Evolutionary conservation across 2,888 invertebrate genomes (phyloP).

Genomic region (Strigamia transsilvanica): DNA sequence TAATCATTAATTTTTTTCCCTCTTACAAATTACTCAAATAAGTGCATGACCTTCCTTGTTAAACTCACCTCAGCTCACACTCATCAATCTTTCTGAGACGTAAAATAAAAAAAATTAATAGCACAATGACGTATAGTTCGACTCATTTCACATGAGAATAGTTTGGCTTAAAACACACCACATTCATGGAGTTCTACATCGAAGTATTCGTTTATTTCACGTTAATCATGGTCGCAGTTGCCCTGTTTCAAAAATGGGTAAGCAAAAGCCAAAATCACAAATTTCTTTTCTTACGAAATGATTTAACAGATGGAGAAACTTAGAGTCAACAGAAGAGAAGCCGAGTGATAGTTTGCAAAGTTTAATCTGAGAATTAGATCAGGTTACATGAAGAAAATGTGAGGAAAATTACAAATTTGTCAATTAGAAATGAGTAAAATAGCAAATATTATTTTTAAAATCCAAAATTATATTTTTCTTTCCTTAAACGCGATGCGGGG

Average conservation of each 20-base stretch:
- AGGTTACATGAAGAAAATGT: background rate
- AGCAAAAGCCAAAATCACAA: background rate
- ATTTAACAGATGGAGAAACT: too few species aligned
- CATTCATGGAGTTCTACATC: background rate
- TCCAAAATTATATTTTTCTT: background rate
- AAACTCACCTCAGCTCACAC: too few species aligned
- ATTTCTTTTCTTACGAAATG: too few species aligned
- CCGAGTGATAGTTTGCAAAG: background rate
- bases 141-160: background rate
- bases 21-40: background rate
- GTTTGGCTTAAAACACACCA: background rate
- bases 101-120: too few species aligned
- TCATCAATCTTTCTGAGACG: too few species aligned
- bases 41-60: background rate
- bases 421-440: too few species aligned
- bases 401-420: too few species aligned
- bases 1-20: background rate
- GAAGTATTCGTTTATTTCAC: constrained; percentile 12
- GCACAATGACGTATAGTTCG: background rate
- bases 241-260: constrained; percentile 24
- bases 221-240: background rate
- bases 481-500: constrained; percentile 62
- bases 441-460: background rate
- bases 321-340: background rate
- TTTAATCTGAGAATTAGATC: background rate